phyloP scores from a whole-genome alignment of 2,888 invertebrate species.

The Nowickia ferox region DNA sequence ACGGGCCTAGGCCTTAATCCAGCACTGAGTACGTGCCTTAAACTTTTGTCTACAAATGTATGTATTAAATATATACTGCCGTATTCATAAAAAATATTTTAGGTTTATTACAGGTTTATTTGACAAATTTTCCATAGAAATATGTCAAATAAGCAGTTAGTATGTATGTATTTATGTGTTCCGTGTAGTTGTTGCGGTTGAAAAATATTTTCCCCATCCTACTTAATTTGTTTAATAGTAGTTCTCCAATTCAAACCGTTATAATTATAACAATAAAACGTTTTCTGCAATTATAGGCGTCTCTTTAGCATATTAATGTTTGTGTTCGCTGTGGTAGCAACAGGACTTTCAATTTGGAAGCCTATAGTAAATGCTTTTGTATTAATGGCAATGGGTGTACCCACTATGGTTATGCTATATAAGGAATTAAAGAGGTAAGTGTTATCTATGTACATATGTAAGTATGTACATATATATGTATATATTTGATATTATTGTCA shows the following conservation, averaged over 20 bases:
- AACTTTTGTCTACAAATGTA: too few relatives aligned
- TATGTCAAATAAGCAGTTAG: too few relatives aligned
- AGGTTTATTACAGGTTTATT: too few relatives aligned
- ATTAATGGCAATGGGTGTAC: slow-evolving; percentile 89
- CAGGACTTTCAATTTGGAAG: slow-evolving; percentile 88
- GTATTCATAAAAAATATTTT: too few relatives aligned
- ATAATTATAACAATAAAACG: slow-evolving; percentile 12
- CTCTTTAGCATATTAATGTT: slow-evolving; percentile 86
- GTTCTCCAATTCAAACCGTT: slow-evolving; percentile 2
- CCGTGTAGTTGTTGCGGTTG: not conserved
- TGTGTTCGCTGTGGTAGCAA: slow-evolving; percentile 86
- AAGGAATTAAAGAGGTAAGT: slow-evolving; percentile 88
- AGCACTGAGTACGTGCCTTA: too few relatives aligned
- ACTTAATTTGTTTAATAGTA: slow-evolving; percentile 17
- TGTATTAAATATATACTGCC: not conserved
- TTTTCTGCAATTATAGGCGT: slow-evolving; percentile 83
- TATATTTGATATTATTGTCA: not conserved
- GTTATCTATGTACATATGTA: not conserved
- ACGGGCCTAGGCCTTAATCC: too few relatives aligned
- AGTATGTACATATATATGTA: not conserved
- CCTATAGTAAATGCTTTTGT: slow-evolving; percentile 93
- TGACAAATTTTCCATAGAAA: too few relatives aligned
- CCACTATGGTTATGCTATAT: slow-evolving; percentile 87
- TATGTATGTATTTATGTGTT: not conserved
- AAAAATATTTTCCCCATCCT: not conserved